Evolutionary conservation across 2,113 vertebrate species (phyloP), one percentile per base, ranked within the genome.

Genomic region (Paradoxurus hermaphroditus): DNA sequence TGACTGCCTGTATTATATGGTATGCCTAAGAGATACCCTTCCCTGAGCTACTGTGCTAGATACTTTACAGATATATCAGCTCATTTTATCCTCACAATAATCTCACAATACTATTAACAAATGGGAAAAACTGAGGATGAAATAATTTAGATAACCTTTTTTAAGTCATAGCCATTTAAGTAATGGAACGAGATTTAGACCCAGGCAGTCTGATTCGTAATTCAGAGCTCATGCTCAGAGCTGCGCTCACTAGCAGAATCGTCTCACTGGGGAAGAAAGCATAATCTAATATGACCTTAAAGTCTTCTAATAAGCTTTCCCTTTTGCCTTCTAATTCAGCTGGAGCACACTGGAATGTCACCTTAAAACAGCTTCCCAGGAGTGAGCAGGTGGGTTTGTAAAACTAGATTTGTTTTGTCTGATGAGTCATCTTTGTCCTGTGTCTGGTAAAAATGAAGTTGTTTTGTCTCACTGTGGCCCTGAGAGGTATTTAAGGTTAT

Each of bases 391-490:
- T 90, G 49, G 94, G 75, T 90, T 73, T 96, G 92, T 41, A 65
- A 92, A 89, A 94, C 81, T 44, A 88, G 39, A 84, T 96, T 94
- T 97, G 90, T 98, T 98, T 96, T 95, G 97, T 97, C 95, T 91
- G 90, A 87, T 97, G 96, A 98, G 78, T 98, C 98, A 98, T 97
- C 88, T 93, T 89, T n/a, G 91, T 93, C 96, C 90, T 81, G 59
- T 93, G 96, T 96, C 96, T 98, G 88, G 88, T 97, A 93, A 91
- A 94, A 94, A 88, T 77, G 86, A 97, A 96, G 92, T 92, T 97
- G 97, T 98, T 98, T 98, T 97, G 98, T 98, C 98, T 98, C 92
- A 27, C 0, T 75, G 86, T 86, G 90, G 91, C 83, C 86, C 92
- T 96, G 75, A 88, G 90, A 90, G 89, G 79, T 97, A 97, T 97